Evolutionary conservation across 2,888 invertebrate species (phyloP), one percentile per base, ranked within the genome.

Genomic region (Scaptomyza flava): DNA sequence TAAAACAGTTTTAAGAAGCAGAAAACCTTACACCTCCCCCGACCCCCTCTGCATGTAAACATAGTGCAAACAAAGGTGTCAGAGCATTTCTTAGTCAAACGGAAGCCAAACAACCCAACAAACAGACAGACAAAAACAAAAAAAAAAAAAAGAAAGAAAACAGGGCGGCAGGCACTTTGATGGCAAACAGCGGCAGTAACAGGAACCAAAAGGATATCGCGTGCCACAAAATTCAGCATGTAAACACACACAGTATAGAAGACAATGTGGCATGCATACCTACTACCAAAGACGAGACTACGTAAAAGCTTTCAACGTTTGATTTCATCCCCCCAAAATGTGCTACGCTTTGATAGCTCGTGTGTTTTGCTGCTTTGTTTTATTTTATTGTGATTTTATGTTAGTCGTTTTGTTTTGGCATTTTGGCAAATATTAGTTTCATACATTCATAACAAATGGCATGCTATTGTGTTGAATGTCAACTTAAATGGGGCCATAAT

Each of bases 161-260:
- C 59, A 68, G 66, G 27, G 66, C 41, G 41, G 41, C 41, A 17
- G 41, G 62, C 66, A 66, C 48, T 76, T 58, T 65, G 72, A 65
- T 47, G 71, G 73, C 78, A 86, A 82, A 82, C 77, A 77, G 61
- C 60, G 64, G n/a, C 23, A 41, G 41, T 41, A 27, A 27, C 34
- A 62, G 61, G 53, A 58, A 54, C 42, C 61, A 76, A 84, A 89
- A 83, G 85, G 74, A 87, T 83, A 89, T 90, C 90, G 89, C 90
- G 90, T 90, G 89, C 85, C 75, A 76, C 41, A 85, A 87, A 81
- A 87, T 79, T 80, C 73, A 77, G 52, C 70, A 65, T 69, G 77
- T 75, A 82, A 89, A 84, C 85, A 74, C 60, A 36, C 27, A 11
- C 36, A 41, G 36, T 7, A n/a, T 17, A 51, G 36, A 53, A 75